phyloP scores from a whole-genome alignment of 2,113 vertebrate species.

The Salminus brasiliensis region DNA sequence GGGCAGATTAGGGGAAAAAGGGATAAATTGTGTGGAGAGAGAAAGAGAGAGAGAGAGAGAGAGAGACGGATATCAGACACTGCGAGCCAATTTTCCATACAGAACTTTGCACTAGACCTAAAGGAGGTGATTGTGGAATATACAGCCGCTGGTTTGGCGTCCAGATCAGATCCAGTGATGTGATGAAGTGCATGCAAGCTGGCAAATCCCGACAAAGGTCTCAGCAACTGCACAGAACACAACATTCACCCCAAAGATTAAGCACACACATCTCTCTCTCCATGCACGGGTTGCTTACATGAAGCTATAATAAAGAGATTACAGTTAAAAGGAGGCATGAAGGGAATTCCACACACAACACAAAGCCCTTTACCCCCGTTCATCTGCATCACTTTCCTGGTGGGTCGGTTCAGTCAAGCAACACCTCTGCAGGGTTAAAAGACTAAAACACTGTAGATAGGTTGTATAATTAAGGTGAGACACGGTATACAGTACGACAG shows the following conservation, averaged over 20 bases:
- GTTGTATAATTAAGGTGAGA: neutral
- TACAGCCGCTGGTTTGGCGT: neutral
- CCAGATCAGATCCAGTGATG: neutral
- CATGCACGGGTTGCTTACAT: slow-evolving; percentile 11
- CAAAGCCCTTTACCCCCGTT: neutral
- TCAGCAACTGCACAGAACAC: neutral
- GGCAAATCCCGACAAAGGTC: neutral
- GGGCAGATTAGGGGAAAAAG: neutral
- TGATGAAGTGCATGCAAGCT: neutral
- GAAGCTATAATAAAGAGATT: neutral
- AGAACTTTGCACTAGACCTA: neutral
- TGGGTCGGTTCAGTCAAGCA: slow-evolving; percentile 14
- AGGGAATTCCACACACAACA: neutral
- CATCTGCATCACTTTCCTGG: neutral
- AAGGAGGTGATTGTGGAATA: slow-evolving; percentile 7
- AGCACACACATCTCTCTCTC: slow-evolving; percentile 8
- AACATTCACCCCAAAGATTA: neutral
- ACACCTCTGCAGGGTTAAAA: slow-evolving; percentile 13
- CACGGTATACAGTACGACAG: neutral
- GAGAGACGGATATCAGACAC: neutral
- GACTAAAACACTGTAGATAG: neutral
- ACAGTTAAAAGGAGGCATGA: neutral
- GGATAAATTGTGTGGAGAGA: neutral
- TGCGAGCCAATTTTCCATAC: neutral
- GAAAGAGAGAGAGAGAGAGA: neutral